phyloP scores from a whole-genome alignment of 2,113 vertebrate species.

The Corydoras maculifer region DNA sequence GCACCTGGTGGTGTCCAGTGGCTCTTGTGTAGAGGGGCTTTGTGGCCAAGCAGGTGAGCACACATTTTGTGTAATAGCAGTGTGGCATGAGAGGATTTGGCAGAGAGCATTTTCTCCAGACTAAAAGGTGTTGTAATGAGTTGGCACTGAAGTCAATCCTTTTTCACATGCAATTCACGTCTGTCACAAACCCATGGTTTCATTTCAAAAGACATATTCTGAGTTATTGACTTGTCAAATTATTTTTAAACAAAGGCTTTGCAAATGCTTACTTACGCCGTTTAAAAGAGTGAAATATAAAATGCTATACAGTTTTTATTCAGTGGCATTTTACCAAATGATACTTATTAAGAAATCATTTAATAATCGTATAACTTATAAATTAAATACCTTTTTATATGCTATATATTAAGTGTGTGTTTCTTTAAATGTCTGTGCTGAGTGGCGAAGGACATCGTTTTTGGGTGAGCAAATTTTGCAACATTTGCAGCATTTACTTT shows the following conservation, averaged over 20 bases:
- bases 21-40: not conserved
- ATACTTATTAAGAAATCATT: no score
- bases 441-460: no score
- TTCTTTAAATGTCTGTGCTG: no score
- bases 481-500: no score
- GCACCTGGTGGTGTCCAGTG: not conserved
- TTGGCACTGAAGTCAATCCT: not conserved
- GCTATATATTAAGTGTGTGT: no score
- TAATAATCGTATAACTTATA: no score
- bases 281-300: not conserved
- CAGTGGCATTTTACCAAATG: no score
- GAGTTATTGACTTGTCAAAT: not conserved
- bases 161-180: not conserved
- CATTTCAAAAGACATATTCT: not conserved
- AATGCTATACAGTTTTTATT: no score
- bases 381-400: no score
- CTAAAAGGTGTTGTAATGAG: not conserved
- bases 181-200: not conserved
- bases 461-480: no score
- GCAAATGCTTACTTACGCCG: not conserved
- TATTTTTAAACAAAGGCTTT: constrained; percentile 10
- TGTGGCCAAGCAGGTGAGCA: not conserved
- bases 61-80: constrained; percentile 9
- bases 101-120: not conserved
- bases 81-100: not conserved